A percentile compares a stretch with the other conserved stretches of the same genome.
These are phyloP conservation scores for Camponotus pennsylvanicus DNA, from an alignment of 1,140 invertebrate genomes.

Conservation along the genomic window DNA sequence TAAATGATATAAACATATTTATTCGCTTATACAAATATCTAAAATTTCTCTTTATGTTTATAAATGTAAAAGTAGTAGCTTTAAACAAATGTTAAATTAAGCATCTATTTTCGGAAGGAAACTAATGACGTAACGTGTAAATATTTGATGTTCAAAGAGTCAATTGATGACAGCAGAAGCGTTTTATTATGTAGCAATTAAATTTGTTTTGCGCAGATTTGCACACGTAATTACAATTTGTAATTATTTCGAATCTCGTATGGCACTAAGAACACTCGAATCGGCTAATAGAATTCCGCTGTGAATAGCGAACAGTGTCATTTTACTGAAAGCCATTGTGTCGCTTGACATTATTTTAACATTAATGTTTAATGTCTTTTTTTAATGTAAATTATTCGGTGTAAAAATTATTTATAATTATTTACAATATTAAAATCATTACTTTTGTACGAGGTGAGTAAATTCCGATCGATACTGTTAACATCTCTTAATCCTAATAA, in stretches of 20 bases:
- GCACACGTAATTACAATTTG: constrained; percentile 33
- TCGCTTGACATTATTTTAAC: constrained; percentile 1
- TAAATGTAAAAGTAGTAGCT: not conserved
- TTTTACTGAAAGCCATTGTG: not conserved
- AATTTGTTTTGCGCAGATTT: constrained; percentile 45
- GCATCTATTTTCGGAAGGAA: not conserved
- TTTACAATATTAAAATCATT: not conserved
- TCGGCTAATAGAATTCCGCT: not conserved
- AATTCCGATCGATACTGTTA: not conserved
- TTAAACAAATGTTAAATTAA: constrained; percentile 38
- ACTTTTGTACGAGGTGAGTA: constrained; percentile 10
- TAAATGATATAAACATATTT: not conserved
- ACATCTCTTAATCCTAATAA: constrained; percentile 9
- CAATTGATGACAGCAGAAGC: constrained; percentile 18
- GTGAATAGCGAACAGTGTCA: not conserved
- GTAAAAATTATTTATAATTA: constrained; percentile 29
- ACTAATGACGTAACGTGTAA: constrained; percentile 29
- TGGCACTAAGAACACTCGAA: constrained; percentile 2
- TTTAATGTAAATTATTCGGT: not conserved
- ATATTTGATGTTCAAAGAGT: constrained; percentile 40
- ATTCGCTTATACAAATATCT: too few species aligned
- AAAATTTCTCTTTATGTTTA: not conserved
- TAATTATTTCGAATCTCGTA: constrained; percentile 24
- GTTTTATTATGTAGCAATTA: constrained; percentile 26
- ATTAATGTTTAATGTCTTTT: not conserved